A percentile compares a stretch with the other conserved stretches of the same genome.
phyloP scores from a whole-genome alignment of 2,113 vertebrate genomes.

The Sporophila hypoxantha region DNA sequence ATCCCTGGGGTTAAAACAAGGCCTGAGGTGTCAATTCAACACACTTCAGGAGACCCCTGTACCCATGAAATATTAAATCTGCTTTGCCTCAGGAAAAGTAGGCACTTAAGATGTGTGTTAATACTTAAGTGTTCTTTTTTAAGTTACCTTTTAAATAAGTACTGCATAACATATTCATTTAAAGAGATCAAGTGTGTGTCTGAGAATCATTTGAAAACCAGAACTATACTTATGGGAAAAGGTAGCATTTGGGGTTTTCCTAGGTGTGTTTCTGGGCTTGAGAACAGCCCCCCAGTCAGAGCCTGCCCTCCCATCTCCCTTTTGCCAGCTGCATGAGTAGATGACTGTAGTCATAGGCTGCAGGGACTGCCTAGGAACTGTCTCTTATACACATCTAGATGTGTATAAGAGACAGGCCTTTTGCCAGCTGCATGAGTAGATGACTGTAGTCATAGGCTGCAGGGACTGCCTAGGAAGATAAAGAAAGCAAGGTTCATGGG shows the following conservation, averaged over 20 bases:
- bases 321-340: background rate
- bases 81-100: background rate
- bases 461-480: background rate
- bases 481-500: background rate
- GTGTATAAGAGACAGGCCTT: too few relatives aligned
- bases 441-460: background rate
- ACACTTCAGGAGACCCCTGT: background rate
- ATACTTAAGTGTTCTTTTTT: background rate
- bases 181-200: background rate
- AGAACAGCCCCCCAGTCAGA: background rate
- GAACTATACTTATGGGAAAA: background rate
- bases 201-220: background rate
- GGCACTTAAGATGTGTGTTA: background rate
- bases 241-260: background rate
- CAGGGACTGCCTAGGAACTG: background rate
- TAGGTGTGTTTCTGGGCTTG: background rate
- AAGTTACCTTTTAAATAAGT: background rate
- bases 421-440: background rate
- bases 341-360: background rate
- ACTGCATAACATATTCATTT: background rate
- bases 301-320: background rate
- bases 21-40: background rate
- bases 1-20: background rate
- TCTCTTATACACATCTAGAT: too few relatives aligned
- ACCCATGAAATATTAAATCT: background rate